Base-by-base conservation (phyloP, 2,888 invertebrate genomes). In the Hirudinaria manillensis region DNA sequence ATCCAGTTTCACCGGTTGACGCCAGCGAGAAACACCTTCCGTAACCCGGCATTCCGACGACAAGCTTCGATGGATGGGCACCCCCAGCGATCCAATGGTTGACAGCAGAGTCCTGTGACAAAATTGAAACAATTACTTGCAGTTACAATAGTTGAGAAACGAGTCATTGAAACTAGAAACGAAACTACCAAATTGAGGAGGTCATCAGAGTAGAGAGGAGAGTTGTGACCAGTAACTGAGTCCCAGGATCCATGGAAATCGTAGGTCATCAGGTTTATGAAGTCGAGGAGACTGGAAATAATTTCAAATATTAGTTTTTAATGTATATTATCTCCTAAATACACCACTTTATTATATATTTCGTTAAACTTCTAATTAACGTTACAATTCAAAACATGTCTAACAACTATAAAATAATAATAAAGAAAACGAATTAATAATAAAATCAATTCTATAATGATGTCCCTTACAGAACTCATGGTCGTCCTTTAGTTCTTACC, bases 401-500 rank as follows among this genome's bases (percentile, higher is more conserved):
- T n/a, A n/a, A n/a, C n/a, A n/a, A n/a, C n/a, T n/a, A n/a, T n/a
- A n/a, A n/a, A n/a, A n/a, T n/a, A n/a, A 10, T 36, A 36, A 36
- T 6, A 10, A 36, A 10, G 36, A 36, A 36, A 36, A 36, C 10
- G 10, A 36, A 6, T n/a, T n/a, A n/a, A n/a, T n/a, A n/a, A n/a
- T 36, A 10, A 36, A 36, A 36, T 36, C 3, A 36, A 3, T 6
- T 36, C 36, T 10, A 36, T 36, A 36, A 36, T 36, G 36, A 36
- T 36, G 36, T 36, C 36, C 36, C 10, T 36, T 10, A 6, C 3
- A 36, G 36, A 36, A 36, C 3, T 36, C 10, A 36, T 36, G 36
- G 3, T 16, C 10, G 45, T 45, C 13, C 16, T 45, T 45, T 45
- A 3, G n/a, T 45, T 10, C n/a, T 16, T 34, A 82, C 82, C 80